Evolutionary conservation across 2,113 vertebrate genomes (phyloP).

Genomic region (Toxotes chatareus): DNA sequence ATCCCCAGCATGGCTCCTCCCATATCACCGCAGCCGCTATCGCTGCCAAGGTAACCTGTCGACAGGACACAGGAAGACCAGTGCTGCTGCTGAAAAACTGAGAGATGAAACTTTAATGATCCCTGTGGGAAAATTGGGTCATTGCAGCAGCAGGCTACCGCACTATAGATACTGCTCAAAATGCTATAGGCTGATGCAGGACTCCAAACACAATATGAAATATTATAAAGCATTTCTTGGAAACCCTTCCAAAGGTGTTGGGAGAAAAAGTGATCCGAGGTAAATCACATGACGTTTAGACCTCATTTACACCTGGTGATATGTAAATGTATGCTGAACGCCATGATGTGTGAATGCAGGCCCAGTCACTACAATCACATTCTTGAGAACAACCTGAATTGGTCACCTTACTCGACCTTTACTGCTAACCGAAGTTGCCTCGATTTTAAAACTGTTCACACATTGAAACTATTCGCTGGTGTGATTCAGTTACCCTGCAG

Average conservation of each 20-base stretch:
- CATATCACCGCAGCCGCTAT: conserved; percentile 98
- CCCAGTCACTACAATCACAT: too few species aligned
- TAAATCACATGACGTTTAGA: not conserved
- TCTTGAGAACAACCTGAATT: too few species aligned
- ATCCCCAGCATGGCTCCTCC: conserved; percentile 94
- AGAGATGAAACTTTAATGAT: conserved; percentile 59
- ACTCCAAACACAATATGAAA: not conserved
- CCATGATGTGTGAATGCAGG: too few species aligned
- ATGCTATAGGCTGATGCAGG: conserved; percentile 22
- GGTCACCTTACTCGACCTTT: too few species aligned
- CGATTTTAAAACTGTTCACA: too few species aligned
- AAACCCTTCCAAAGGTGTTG: too few species aligned
- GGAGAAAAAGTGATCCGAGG: too few species aligned
- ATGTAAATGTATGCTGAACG: too few species aligned
- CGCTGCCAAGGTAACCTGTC: conserved; percentile 92
- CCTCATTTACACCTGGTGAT: not conserved
- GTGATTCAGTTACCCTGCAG: not conserved
- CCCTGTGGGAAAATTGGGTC: conserved; percentile 53
- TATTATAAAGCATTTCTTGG: too few species aligned
- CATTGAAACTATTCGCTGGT: too few species aligned
- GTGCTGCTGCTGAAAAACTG: conserved; percentile 20
- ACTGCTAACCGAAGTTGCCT: too few species aligned
- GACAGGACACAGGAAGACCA: not conserved
- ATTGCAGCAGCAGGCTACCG: conserved; percentile 44
- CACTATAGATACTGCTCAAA: conserved; percentile 14